Evolutionary conservation across 1,140 invertebrate species (phyloP), one percentile per base, ranked within the genome.

Genomic region (Centruroides sculpturatus): DNA sequence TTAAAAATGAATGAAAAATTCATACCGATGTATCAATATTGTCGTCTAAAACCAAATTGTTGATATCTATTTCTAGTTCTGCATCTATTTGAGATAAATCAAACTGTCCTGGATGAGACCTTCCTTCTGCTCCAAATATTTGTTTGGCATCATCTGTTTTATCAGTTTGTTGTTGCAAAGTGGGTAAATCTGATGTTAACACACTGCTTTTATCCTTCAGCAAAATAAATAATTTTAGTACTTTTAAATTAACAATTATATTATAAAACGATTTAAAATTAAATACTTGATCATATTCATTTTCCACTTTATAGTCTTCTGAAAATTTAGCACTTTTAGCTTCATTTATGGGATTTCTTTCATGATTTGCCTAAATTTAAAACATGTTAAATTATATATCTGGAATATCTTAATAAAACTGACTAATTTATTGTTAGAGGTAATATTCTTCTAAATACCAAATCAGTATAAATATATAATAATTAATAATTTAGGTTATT

Each of bases 321-420:
- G 41, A 41, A 41, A 41, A 41, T 8, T 6, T 5, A 13, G 72
- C 73, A 57, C 66, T 59, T 66, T 77, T 72, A 80, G 88, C 84
- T 72, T 91, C 88, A 62, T 84, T 82, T 4, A 86, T 68, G 1
- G 83, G 77, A 67, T 85, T 83, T 49, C 87, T 77, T 52, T 89
- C 85, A 61, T 78, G 74, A 70, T 86, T 87, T 13, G 81, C 69
- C 78, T 86, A 73, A 6, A 80, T 71, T 64, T 69, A 60, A 62
- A 63, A 66, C 35, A 41, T 3, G 41, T 41, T 8, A 41, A 41
- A 41, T 41, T 41, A 3, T 41, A 5, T 41, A 41, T 41, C 23
- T 23, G 2, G 23, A 23, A 23, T 23, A 23, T 23, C 23, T 23
- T 23, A 23, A 23, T 23, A 23, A 23, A 23, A 23, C 2, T 23